A percentile compares a stretch with the other conserved stretches of the same genome.
These are phyloP conservation scores for Acestrorhynchus altus DNA, from an alignment of 2,797 vertebrate species.

Conservation along the genomic window DNA sequence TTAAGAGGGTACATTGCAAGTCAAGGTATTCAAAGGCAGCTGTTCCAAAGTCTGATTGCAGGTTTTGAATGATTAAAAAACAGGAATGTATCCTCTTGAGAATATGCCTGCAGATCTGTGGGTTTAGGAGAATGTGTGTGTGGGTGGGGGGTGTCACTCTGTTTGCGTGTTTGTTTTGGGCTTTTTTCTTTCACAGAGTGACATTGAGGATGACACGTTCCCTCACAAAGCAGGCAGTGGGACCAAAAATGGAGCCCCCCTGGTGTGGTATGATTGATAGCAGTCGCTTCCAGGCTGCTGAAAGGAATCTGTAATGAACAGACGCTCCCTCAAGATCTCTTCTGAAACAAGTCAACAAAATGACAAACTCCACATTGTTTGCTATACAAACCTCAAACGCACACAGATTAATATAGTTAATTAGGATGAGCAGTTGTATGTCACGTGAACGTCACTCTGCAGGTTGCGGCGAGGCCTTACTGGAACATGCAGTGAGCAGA, in stretches of 20 bases:
- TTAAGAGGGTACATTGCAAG: background rate
- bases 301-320: slow-evolving; percentile 54
- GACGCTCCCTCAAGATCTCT: slow-evolving; percentile 31
- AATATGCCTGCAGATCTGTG: slow-evolving; percentile 30
- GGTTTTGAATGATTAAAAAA: slow-evolving; percentile 41
- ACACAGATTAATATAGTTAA: slow-evolving; percentile 8
- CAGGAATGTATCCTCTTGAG: slow-evolving; percentile 20
- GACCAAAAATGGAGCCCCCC: slow-evolving; percentile 40
- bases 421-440: background rate
- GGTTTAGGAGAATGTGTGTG: slow-evolving; percentile 29
- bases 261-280: slow-evolving; percentile 52
- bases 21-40: slow-evolving; percentile 30
- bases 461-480: background rate
- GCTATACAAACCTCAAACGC: slow-evolving; percentile 24
- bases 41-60: slow-evolving; percentile 23
- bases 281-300: slow-evolving; percentile 29
- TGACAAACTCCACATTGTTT: slow-evolving; percentile 30
- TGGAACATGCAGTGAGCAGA: slow-evolving; percentile 12
- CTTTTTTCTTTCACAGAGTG: slow-evolving; percentile 41
- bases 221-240: slow-evolving; percentile 48
- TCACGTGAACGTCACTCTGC: background rate
- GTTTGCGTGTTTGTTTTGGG: slow-evolving; percentile 21
- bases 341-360: slow-evolving; percentile 23
- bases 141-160: background rate
- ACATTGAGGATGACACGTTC: slow-evolving; percentile 49